Conservation (phyloP, 2,888 invertebrate species). For the Acheta domesticus region DNA sequence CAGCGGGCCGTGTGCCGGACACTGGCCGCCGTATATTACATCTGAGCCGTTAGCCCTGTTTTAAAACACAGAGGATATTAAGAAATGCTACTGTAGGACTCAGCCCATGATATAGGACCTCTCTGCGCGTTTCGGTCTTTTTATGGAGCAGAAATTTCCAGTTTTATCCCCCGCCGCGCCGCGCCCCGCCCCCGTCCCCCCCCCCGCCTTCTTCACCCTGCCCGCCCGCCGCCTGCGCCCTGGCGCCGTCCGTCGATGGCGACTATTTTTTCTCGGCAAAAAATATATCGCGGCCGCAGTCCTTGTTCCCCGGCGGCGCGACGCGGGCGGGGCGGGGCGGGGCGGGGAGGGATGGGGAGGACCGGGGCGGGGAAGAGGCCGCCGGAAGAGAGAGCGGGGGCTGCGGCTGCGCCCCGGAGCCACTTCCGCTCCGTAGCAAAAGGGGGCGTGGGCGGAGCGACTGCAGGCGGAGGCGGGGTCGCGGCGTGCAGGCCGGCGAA, state of each 20-base stretch:
- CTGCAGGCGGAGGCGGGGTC: too few species aligned
- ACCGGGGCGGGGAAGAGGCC: not conserved
- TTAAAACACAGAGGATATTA: constrained; percentile 11
- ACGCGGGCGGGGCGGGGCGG: not conserved
- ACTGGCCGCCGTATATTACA: not conserved
- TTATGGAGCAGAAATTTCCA: constrained; percentile 18
- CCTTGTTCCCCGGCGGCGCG: not conserved
- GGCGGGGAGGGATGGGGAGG: not conserved
- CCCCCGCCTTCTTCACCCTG: not conserved
- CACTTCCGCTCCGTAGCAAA: too few species aligned
- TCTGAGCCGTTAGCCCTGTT: not conserved
- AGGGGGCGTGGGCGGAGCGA: too few species aligned
- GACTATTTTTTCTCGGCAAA: constrained; percentile 6
- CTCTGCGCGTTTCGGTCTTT: constrained; percentile 4
- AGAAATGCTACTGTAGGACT: constrained; percentile 1
- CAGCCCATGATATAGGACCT: constrained; percentile 5
- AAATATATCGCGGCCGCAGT: not conserved
- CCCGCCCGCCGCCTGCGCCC: not conserved
- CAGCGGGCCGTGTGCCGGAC: not conserved
- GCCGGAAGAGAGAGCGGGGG: too few species aligned
- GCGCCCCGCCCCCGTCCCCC: not conserved
- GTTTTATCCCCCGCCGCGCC: not conserved
- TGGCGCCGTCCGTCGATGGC: constrained; percentile 8
- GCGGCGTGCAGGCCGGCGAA: too few species aligned
- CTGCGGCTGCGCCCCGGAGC: too few species aligned